Conservation (phyloP, 2,797 vertebrate species). For the Schizopygopsis pylzovi region DNA sequence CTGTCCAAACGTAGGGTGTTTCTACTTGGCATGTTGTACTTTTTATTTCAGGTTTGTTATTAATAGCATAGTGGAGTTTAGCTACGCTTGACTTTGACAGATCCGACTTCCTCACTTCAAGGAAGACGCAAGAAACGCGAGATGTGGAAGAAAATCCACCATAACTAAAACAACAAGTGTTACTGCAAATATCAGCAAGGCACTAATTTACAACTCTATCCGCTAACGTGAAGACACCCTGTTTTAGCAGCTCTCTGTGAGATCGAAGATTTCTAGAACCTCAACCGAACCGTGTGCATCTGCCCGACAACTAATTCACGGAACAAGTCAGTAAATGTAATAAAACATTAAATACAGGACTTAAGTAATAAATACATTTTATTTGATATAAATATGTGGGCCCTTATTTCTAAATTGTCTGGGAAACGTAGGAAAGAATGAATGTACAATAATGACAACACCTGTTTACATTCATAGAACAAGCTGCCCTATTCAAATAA, state of each 20-base stretch:
- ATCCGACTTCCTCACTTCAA: not conserved
- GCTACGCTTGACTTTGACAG: constrained; percentile 11
- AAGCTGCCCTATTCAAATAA: constrained; percentile 72
- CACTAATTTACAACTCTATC: constrained; percentile 39
- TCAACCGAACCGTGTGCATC: not conserved
- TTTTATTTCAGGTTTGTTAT: not conserved
- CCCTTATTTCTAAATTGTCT: constrained; percentile 72
- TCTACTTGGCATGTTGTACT: not conserved
- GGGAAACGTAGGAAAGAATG: constrained; percentile 58
- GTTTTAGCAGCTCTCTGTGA: constrained; percentile 33
- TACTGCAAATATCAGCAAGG: constrained; percentile 46
- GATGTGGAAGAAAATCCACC: not conserved
- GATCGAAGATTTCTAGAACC: constrained; percentile 11
- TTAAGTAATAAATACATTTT: constrained; percentile 79
- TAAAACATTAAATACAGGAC: constrained; percentile 72
- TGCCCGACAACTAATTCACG: constrained; percentile 20
- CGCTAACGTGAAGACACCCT: constrained; percentile 38
- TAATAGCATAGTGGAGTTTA: not conserved
- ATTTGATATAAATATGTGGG: constrained; percentile 76
- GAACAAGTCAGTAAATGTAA: constrained; percentile 42
- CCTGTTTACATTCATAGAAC: constrained; percentile 57
- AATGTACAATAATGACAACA: constrained; percentile 62
- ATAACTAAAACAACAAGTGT: constrained; percentile 23
- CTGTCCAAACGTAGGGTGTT: not conserved
- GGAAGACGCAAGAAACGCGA: not conserved